A percentile compares a stretch with the other conserved stretches of the same genome.
Evolutionary conservation across 92 coral and sea anemone species (phyloP).

Genomic region (Pocillopora grandis): DNA sequence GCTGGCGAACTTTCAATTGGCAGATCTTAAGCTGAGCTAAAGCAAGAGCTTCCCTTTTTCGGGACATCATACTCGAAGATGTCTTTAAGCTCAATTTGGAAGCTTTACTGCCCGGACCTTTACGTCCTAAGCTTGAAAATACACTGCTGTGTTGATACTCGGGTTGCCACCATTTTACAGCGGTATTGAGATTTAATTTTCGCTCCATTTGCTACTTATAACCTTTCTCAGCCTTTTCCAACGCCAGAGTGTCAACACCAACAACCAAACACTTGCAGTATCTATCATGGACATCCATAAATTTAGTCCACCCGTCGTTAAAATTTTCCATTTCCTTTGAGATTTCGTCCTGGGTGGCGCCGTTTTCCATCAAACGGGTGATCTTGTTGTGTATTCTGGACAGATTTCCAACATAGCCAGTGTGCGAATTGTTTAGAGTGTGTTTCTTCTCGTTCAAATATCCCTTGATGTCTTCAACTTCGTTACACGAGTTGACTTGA

Average conservation of each 20-base stretch:
- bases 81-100: neutral
- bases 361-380: neutral
- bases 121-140: neutral
- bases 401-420: conserved; percentile 6
- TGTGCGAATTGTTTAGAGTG: too few species aligned
- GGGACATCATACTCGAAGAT: neutral
- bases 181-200: neutral
- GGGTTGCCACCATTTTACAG: neutral
- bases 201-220: neutral
- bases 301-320: conserved; percentile 15
- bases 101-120: neutral
- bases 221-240: neutral
- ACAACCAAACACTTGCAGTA: conserved; percentile 1
- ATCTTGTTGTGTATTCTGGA: neutral
- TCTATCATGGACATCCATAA: conserved; percentile 3
- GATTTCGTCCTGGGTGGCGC: neutral
- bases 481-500: too few species aligned
- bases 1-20: conserved; percentile 12
- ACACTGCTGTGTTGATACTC: neutral
- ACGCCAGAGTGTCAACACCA: neutral
- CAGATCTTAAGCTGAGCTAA: conserved; percentile 21
- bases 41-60: neutral
- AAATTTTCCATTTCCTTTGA: neutral
- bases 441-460: too few species aligned
- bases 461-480: too few species aligned